Percentiles rank a stretch among this genome's conserved stretches.
phyloP scores from a whole-genome alignment of 92 coral and sea anemone species.

The Epizoanthus rinbou region DNA sequence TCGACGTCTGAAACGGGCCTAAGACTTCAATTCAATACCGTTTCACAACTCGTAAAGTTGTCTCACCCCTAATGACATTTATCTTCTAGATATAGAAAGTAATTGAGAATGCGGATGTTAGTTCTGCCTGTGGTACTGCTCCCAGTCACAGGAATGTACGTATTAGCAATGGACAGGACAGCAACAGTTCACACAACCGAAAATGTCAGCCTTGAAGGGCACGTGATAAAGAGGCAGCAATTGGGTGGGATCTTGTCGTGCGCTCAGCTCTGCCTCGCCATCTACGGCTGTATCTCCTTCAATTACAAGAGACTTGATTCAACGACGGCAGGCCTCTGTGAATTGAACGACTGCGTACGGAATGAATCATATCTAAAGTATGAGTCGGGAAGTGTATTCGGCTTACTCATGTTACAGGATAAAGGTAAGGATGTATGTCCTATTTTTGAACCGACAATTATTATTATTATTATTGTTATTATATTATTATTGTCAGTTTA shows the following conservation, averaged over 20 bases:
- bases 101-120: neutral
- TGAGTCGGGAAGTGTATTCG: slow-evolving; percentile 4
- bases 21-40: too few species aligned
- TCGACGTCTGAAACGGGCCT: too few species aligned
- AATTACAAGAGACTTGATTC: slow-evolving; percentile 49
- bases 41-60: too few species aligned
- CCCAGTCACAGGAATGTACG: neutral
- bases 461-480: too few species aligned
- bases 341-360: slow-evolving; percentile 23
- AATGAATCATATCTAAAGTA: neutral
- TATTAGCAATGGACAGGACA: neutral
- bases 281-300: slow-evolving; percentile 59
- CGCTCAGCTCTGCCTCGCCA: slow-evolving; percentile 66
- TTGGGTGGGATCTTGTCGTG: slow-evolving; percentile 56
- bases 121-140: neutral
- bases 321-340: neutral
- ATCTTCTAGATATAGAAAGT: neutral
- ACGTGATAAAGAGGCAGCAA: slow-evolving; percentile 47
- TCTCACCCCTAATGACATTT: too few species aligned
- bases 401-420: neutral
- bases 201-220: slow-evolving; percentile 44
- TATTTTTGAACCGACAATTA: too few species aligned
- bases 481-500: too few species aligned
- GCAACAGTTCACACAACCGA: slow-evolving; percentile 17
- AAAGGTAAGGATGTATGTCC: neutral